Evolutionary conservation across 2,888 invertebrate genomes (phyloP).

Genomic region (Cyaniris semiargus): DNA sequence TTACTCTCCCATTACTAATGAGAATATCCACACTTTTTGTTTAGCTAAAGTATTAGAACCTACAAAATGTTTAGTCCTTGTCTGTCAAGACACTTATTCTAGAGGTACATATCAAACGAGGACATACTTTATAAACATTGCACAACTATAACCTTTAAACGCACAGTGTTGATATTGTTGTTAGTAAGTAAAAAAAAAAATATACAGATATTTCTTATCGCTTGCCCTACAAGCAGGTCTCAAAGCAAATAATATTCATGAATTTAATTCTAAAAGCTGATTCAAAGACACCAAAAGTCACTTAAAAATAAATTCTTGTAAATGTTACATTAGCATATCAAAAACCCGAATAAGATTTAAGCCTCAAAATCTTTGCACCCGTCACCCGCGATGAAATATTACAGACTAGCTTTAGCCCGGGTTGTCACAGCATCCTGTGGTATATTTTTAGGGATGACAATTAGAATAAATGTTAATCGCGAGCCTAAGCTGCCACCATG

Average conservation of each 20-base stretch:
- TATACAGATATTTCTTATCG: too few relatives aligned
- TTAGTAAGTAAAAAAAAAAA: too few relatives aligned
- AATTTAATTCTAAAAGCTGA: background rate
- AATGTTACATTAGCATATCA: background rate
- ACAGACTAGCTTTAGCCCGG: background rate
- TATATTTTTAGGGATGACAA: background rate
- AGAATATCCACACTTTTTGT: too few relatives aligned
- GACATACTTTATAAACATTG: too few relatives aligned
- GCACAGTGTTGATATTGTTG: too few relatives aligned
- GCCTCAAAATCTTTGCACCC: background rate
- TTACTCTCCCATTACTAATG: too few relatives aligned
- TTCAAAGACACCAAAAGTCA: background rate
- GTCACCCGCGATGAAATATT: slow-evolving; percentile 9
- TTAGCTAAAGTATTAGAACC: too few relatives aligned
- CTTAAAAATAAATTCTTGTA: background rate
- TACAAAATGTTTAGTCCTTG: too few relatives aligned
- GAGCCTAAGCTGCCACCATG: background rate
- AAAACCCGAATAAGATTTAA: slow-evolving; percentile 5
- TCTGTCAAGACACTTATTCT: too few relatives aligned
- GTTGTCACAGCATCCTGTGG: background rate
- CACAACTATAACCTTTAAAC: too few relatives aligned
- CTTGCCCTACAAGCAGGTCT: too few relatives aligned
- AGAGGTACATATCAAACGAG: too few relatives aligned
- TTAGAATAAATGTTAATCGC: background rate
- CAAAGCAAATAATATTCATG: background rate